phyloP scores from a whole-genome alignment of 2,797 vertebrate genomes.

The Nannoperca obscura region DNA sequence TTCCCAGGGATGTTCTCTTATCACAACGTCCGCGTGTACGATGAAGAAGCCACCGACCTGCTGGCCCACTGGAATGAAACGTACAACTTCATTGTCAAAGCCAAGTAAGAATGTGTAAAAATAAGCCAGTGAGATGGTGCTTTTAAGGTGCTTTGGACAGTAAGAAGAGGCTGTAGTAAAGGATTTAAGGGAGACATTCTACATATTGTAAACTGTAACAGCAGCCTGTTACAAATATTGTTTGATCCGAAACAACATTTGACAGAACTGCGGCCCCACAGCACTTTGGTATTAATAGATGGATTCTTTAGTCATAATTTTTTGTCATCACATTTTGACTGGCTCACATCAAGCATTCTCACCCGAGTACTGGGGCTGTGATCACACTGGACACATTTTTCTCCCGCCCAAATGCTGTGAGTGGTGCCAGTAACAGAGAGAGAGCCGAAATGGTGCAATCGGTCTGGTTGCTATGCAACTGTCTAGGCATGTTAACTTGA shows the following conservation, averaged over 20 bases:
- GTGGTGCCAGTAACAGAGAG: slow-evolving; percentile 29
- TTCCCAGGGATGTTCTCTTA: slow-evolving; percentile 94
- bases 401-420: slow-evolving; percentile 22
- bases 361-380: neutral
- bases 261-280: neutral
- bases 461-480: slow-evolving; percentile 60
- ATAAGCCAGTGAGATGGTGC: neutral
- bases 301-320: slow-evolving; percentile 7
- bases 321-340: neutral
- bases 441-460: slow-evolving; percentile 31
- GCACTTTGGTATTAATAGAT: slow-evolving; percentile 18
- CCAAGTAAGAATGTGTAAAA: slow-evolving; percentile 87
- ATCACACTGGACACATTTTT: slow-evolving; percentile 28
- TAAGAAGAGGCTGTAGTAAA: neutral
- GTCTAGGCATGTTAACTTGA: slow-evolving; percentile 29
- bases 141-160: neutral
- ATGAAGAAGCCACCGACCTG: slow-evolving; percentile 94
- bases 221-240: neutral
- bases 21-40: slow-evolving; percentile 94
- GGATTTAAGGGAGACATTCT: neutral
- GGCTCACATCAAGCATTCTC: slow-evolving; percentile 25
- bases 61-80: slow-evolving; percentile 98
- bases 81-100: slow-evolving; percentile 97
- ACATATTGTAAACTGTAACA: neutral
- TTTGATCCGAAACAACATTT: neutral